Evolutionary conservation across 2,888 invertebrate genomes (phyloP), one percentile per base, ranked within the genome.

Genomic region (Euzophera pinguis): DNA sequence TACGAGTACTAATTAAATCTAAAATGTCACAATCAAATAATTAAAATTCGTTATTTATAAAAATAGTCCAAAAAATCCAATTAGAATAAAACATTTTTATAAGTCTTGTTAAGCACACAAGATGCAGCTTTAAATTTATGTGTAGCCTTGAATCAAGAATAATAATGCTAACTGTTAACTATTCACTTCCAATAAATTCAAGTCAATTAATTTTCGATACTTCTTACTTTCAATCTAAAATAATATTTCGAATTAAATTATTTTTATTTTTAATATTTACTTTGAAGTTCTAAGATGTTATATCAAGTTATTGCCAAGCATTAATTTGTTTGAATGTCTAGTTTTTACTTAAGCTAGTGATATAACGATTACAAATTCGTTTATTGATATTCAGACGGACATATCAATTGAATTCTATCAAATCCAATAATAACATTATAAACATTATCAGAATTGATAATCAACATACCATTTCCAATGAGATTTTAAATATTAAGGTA

Each of bases 361-460:
- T 90, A 89, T 83, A 73, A 74, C 67, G 78, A 71, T 82, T 83
- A 81, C 79, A 89, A 87, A 88, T 89, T 89, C 87, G 84, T 83
- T 78, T 78, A 85, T 81, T 81, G 86, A 89, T 87, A 88, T 81
- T 77, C 71, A 83, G 81, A 85, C 78, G 84, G 84, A 83, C 71
- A 87, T 82, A 84, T 76, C 81, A 81, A 84, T 81, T 78, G 81
- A 81, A 81, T 81, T 73, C 66, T 69, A 77, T 77, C 79, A 87
- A 87, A 85, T 85, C 85, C 83, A 78, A 78, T 78, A 76, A 75
- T 76, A 81, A 79, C 75, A 76, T 71, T 69, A 71, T 71, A 71
- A 67, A 78, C 73, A 73, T 76, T 68, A 73, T 76, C 71, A 75
- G 73, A 76, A 75, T 79, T 72, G 70, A 73, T 81, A 71, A 63